Percentiles rank a stretch among this genome's conserved stretches.
These are phyloP conservation scores for Ptilodon capucinus DNA, from an alignment of 2,888 invertebrate species.

Conservation along the genomic window DNA sequence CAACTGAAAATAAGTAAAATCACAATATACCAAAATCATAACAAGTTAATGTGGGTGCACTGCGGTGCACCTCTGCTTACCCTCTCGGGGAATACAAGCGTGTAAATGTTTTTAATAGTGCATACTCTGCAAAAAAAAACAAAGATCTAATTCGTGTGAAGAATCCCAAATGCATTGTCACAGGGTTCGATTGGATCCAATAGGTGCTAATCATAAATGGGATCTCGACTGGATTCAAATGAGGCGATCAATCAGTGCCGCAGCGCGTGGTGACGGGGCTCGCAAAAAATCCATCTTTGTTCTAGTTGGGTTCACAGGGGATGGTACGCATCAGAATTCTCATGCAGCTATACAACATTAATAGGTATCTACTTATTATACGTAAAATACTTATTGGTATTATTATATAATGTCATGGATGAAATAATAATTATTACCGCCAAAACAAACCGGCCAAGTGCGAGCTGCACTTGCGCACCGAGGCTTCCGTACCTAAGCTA, in stretches of 20 bases:
- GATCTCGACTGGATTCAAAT: slow-evolving; percentile 67
- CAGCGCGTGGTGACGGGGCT: slow-evolving; percentile 60
- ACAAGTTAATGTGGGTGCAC: no score
- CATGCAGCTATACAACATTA: not conserved
- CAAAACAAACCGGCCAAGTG: no score
- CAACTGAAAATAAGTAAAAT: no score
- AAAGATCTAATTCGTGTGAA: not conserved
- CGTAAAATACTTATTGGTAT: not conserved
- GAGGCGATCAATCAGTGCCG: slow-evolving; percentile 71
- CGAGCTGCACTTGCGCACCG: no score
- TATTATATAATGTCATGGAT: no score
- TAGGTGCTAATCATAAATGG: slow-evolving; percentile 69
- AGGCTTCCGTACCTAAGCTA: no score
- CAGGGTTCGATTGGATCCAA: slow-evolving; percentile 43
- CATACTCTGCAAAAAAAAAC: slow-evolving; percentile 9
- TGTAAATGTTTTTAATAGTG: no score
- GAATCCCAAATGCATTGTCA: slow-evolving; percentile 19
- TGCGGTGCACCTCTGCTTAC: no score
- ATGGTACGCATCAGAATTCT: slow-evolving; percentile 12
- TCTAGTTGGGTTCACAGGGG: slow-evolving; percentile 15
- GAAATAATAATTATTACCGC: no score
- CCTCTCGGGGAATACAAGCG: no score
- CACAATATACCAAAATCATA: no score
- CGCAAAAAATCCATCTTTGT: slow-evolving; percentile 29
- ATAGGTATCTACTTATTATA: not conserved